Conservation (phyloP, 2,888 invertebrate species). For the Meteorus colon region DNA sequence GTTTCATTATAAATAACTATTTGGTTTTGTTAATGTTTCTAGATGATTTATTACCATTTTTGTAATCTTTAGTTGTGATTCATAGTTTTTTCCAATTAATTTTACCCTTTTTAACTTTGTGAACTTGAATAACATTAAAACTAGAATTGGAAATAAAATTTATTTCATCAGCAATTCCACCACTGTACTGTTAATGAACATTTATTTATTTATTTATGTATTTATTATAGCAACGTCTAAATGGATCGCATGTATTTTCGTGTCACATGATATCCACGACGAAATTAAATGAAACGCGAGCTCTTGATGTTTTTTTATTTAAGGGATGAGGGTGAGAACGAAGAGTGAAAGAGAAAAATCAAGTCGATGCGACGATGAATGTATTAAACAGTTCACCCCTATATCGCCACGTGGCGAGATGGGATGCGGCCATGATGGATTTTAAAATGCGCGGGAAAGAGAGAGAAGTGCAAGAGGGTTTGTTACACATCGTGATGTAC, state of each 20-base stretch:
- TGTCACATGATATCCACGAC: constrained; percentile 34
- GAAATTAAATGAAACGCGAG: constrained; percentile 33
- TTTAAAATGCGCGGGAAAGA: constrained; percentile 67
- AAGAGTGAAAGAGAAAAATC: constrained; percentile 42
- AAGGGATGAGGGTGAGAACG: constrained; percentile 12
- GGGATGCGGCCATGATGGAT: constrained; percentile 60
- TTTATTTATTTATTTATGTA: not conserved
- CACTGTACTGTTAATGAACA: too few species aligned
- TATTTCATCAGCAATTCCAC: too few species aligned
- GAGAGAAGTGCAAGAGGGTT: constrained; percentile 41
- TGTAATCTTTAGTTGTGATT: too few species aligned
- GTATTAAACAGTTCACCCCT: constrained; percentile 65
- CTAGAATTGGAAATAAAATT: too few species aligned
- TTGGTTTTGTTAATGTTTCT: too few species aligned
- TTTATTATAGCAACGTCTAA: not conserved
- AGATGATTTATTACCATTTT: too few species aligned
- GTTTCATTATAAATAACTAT: too few species aligned
- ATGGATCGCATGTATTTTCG: not conserved
- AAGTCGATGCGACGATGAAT: constrained; percentile 56
- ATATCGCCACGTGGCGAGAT: constrained; percentile 68
- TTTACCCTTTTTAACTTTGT: too few species aligned
- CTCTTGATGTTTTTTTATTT: not conserved
- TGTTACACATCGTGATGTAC: constrained; percentile 23
- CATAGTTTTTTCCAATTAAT: too few species aligned
- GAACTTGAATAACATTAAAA: too few species aligned